phyloP scores from a whole-genome alignment of 2,888 invertebrate genomes.

The Drosophila formosana region DNA sequence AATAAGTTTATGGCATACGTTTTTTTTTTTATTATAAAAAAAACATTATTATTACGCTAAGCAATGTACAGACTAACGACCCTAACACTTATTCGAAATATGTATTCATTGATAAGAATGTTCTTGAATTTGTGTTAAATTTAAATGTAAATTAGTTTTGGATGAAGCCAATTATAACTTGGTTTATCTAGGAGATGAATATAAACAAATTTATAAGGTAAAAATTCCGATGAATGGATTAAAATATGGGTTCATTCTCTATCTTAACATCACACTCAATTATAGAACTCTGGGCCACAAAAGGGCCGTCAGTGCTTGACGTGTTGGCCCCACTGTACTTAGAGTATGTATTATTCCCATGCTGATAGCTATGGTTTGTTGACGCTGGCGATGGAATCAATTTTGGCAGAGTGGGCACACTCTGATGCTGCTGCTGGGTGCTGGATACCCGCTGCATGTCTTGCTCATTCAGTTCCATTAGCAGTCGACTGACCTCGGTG shows the following conservation, averaged over 20 bases:
- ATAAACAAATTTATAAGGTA: constrained; percentile 12
- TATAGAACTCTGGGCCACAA: constrained; percentile 47
- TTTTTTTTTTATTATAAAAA: constrained; percentile 6
- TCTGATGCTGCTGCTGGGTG: background rate
- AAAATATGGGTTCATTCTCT: constrained; percentile 60
- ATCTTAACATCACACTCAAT: constrained; percentile 71
- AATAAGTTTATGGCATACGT: constrained; percentile 3
- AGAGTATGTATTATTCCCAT: background rate
- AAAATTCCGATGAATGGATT: constrained; percentile 13
- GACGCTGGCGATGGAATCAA: constrained; percentile 27
- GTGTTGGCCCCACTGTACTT: constrained; percentile 16
- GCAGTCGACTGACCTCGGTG: constrained; percentile 58
- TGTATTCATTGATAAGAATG: background rate
- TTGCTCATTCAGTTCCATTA: constrained; percentile 62
- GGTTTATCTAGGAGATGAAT: background rate
- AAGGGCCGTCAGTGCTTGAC: constrained; percentile 13
- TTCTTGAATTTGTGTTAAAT: background rate
- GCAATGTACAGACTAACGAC: background rate
- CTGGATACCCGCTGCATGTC: constrained; percentile 27
- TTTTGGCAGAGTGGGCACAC: background rate
- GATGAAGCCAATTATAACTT: constrained; percentile 9
- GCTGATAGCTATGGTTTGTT: background rate
- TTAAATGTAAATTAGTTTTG: constrained; percentile 9
- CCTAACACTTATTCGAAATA: background rate
- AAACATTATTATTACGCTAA: background rate